Evolutionary conservation across 30 jellyfish, hydroid and myxozoan species (phyloP), one percentile per base, ranked within the genome.

Genomic region (Pseudorhiza aurosa): DNA sequence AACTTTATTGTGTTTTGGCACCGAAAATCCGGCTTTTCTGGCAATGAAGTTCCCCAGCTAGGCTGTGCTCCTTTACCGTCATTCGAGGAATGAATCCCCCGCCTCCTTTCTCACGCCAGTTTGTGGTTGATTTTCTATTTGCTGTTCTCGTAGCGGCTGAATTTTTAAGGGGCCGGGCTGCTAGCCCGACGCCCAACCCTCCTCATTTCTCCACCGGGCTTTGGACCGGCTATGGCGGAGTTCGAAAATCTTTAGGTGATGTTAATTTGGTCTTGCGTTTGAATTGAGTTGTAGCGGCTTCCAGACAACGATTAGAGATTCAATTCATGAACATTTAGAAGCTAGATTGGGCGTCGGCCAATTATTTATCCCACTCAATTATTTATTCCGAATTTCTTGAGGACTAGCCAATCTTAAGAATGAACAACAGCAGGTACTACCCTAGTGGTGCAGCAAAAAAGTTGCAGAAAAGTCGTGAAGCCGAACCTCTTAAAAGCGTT

Each of bases 381-480:
- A n/a, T n/a, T n/a, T n/a, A n/a, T n/a, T n/a, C n/a, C n/a, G n/a
- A n/a, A n/a, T n/a, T n/a, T n/a, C n/a, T n/a, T n/a, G n/a, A n/a
- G n/a, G n/a, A n/a, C n/a, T n/a, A n/a, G n/a, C n/a, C n/a, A n/a
- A n/a, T n/a, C n/a, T n/a, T n/a, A n/a, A n/a, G n/a, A n/a, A n/a
- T n/a, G n/a, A n/a, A n/a, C n/a, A n/a, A n/a, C n/a, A 49, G 63
- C 22, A 29, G 22, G 22, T 15, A 29, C n/a, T 49, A 49, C 22
- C 63, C 63, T 25, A 49, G 63, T 49, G 63, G 63, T 15, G 63
- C 63, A 49, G 22, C n/a, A 49, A 49, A 49, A 29, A 49, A 49
- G 22, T 49, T 49, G 63, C n/a, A 49, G 22, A 49, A 49, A 49
- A 29, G 22, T 49, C 63, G 63, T 49, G 63, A 49, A 49, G 63